A percentile compares a stretch with the other conserved stretches of the same genome.
phyloP scores from a whole-genome alignment of 2,888 invertebrate species.

The Sympetrum striolatum region DNA sequence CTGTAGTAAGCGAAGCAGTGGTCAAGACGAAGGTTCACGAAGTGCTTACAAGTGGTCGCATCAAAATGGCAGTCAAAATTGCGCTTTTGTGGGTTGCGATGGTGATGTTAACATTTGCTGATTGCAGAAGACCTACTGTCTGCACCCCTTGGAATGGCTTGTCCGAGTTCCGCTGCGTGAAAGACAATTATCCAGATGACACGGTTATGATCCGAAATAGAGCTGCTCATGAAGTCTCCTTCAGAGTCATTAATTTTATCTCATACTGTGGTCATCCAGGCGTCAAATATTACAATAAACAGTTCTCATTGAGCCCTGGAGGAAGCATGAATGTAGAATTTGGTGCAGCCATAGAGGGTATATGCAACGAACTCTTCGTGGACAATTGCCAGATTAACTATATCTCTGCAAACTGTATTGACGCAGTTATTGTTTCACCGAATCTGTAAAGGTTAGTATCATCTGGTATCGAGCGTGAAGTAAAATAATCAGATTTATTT shows the following conservation, averaged over 20 bases:
- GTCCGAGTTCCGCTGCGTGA: not conserved
- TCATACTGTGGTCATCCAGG: not conserved
- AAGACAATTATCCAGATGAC: not conserved
- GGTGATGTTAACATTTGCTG: too few species aligned
- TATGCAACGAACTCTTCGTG: not conserved
- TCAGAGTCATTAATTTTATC: not conserved
- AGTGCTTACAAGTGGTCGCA: too few species aligned
- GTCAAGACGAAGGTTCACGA: too few species aligned
- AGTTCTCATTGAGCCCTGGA: not conserved
- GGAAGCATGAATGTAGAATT: not conserved
- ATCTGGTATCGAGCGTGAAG: too few species aligned
- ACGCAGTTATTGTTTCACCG: not conserved
- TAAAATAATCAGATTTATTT: too few species aligned
- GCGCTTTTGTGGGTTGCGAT: too few species aligned
- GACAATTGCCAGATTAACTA: not conserved
- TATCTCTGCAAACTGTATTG: not conserved
- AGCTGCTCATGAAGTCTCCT: not conserved
- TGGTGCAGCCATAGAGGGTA: not conserved
- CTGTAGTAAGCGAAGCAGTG: too few species aligned
- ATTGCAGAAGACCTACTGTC: too few species aligned
- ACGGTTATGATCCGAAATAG: not conserved
- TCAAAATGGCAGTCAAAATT: too few species aligned
- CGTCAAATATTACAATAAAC: not conserved
- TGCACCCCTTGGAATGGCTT: too few species aligned
- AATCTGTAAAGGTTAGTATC: not conserved